These are phyloP conservation scores for Tribolium freemani DNA, from an alignment of 2,888 invertebrate species.

Conservation along the genomic window DNA sequence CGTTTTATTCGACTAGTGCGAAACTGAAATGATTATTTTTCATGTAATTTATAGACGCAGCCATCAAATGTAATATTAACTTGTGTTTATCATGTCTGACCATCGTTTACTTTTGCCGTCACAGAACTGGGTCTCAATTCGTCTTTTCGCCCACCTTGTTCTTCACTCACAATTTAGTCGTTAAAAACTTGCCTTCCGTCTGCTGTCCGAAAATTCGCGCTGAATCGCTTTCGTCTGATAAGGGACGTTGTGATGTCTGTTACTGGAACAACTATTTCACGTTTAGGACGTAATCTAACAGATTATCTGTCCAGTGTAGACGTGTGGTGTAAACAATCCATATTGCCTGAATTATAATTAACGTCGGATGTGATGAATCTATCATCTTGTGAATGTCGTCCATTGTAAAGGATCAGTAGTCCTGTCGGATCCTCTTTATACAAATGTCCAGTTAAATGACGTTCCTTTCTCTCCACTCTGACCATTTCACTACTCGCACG, in stretches of 20 bases:
- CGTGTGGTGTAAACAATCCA: conserved; percentile 58
- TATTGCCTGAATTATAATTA: conserved; percentile 62
- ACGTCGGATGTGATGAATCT: conserved; percentile 64
- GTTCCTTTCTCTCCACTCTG: conserved; percentile 16
- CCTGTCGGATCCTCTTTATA: conserved; percentile 43
- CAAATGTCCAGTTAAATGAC: conserved; percentile 20
- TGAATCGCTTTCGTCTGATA: conserved; percentile 16
- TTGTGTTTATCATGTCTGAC: not conserved
- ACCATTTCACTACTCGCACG: not conserved
- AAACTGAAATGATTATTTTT: not conserved
- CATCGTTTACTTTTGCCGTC: not conserved
- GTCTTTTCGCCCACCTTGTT: not conserved
- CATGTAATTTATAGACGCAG: not conserved
- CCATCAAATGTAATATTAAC: not conserved
- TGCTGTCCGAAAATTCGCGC: not conserved
- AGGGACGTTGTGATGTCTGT: conserved; percentile 30
- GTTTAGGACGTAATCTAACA: conserved; percentile 53
- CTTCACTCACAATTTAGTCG: too few species aligned
- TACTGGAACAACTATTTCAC: conserved; percentile 37
- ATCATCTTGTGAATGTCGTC: conserved; percentile 59
- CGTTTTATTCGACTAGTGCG: not conserved
- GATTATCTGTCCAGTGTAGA: conserved; percentile 59
- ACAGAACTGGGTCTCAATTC: not conserved
- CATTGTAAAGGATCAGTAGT: conserved; percentile 48
- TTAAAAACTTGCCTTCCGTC: not conserved